Base-by-base conservation (phyloP, 2,888 invertebrate genomes). In the Folsomia manolachei region DNA sequence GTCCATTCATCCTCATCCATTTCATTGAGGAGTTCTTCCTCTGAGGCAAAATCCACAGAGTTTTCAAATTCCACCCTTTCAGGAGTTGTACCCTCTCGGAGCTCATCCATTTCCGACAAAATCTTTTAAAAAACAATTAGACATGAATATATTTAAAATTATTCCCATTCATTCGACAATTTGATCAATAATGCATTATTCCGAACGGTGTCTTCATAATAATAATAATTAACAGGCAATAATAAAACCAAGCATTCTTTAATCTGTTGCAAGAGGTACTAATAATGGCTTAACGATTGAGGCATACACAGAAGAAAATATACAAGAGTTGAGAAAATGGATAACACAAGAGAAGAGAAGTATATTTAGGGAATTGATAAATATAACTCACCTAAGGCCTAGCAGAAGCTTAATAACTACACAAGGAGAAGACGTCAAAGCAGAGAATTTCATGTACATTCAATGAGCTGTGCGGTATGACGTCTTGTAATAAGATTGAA, bases 1-100 rank as follows among this genome's bases (percentile, higher is more conserved):
- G 95, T 95, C 93, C 96, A 95, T 83, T 96, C 95, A 82, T 96
- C 95, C 83, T 97, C 96, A 82, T 95, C 95, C 84, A 95, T 93
- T 84, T 93, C 93, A 84, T 89, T 89, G 25, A 88, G 86, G 1
- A 87, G 86, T 80, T 89, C 82, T 63, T 83, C 83, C 66, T 81
- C 81, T 51, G 81, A 80, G 61, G 82, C 81, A 61, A 82, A 78
- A 75, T 80, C 80, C 69, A 80, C 78, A 18, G 90, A 84, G 84
- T 91, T 91, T 82, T 91, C 90, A 84, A 92, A 92, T 84, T 92
- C 92, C 75, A 91, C 90, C 81, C 92, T 86, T 82, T 93, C 92
- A 0, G 92, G 92, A 4, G 92, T 92, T 72, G 82, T 81, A 61
- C 83, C 83, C n/a, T n/a, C n/a, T n/a, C n/a, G n/a, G 51, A 81